Evolutionary conservation across 1,140 invertebrate species (phyloP).

Genomic region (Trachymyrmex cornetzi): DNA sequence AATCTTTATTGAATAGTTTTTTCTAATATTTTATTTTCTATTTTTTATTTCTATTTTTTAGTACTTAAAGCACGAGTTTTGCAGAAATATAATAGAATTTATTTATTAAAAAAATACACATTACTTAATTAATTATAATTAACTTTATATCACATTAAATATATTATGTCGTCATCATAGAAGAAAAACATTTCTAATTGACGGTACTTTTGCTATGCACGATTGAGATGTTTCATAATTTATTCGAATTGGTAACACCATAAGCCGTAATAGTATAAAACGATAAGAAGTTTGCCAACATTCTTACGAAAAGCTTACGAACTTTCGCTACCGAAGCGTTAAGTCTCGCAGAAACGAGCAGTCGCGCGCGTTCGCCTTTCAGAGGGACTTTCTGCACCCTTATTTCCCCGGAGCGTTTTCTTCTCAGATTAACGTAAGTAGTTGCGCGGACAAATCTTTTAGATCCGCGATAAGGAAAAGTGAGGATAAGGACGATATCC

Average conservation of each 20-base stretch:
- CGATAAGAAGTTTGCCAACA: slow-evolving; percentile 34
- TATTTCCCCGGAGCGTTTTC: slow-evolving; percentile 65
- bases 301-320: slow-evolving; percentile 60
- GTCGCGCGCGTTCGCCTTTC: slow-evolving; percentile 64
- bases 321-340: slow-evolving; percentile 51
- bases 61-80: background rate
- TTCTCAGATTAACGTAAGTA: slow-evolving; percentile 71
- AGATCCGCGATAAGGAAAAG: slow-evolving; percentile 32
- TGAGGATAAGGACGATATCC: slow-evolving; percentile 38
- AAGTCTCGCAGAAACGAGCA: slow-evolving; percentile 58
- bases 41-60: too few relatives aligned
- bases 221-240: slow-evolving; percentile 34
- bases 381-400: slow-evolving; percentile 35
- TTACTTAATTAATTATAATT: background rate
- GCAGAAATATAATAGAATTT: background rate
- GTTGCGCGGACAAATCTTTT: slow-evolving; percentile 66
- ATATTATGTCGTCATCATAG: background rate
- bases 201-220: background rate
- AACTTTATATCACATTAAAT: background rate
- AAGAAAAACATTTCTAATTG: background rate
- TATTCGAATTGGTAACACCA: slow-evolving; percentile 24
- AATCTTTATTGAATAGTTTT: background rate
- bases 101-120: background rate
- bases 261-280: slow-evolving; percentile 55
- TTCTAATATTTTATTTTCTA: background rate